Evolutionary conservation across 30 jellyfish, hydroid and myxozoan species (phyloP), one percentile per base, ranked within the genome.

Genomic region (Hydractinia echinata): DNA sequence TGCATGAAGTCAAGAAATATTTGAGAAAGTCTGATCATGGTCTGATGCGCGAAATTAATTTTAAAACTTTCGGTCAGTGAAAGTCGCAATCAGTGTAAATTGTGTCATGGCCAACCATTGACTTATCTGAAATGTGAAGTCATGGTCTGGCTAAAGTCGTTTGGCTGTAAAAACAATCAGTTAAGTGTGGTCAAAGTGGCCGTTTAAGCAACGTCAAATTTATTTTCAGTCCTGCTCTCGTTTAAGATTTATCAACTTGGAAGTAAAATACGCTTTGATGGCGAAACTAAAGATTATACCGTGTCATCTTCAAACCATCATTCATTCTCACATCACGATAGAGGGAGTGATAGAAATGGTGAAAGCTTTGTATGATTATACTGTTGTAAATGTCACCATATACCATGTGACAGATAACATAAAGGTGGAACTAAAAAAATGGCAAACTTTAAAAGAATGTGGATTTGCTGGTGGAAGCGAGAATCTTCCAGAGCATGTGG

Each of bases 321-420:
- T 81, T 10, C 95, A 87, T 55, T n/a, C 95, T 19, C 95, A 87
- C 73, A 53, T 87, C 4, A 80, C 84, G 10, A 83, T 87, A 4
- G 89, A 87, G 61, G 95, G 95, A 20, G 30, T 87, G 76, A 61
- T 82, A 10, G 55, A 87, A 20, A 56, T 74, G 55, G 76, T 87
- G 44, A 44, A 51, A n/a, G 51, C 10, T 13, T 4, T 8, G 0
- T 64, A 64, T 13, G 51, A 64, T n/a, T 51, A 64, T 13, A 51
- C 74, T 6, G 39, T 64, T 6, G 39, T n/a, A 51, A 64, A 64
- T 13, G 16, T 64, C 9, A 6, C 74, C 10, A n/a, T 64, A 8
- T 64, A 64, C 74, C 51, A 7, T 7, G 39, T 64, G 74, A 64
- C 19, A 6, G 74, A 13, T 64, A 64, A 64, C 74, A 2, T 64